Percentiles rank a stretch among this genome's conserved stretches.
These are phyloP conservation scores for Latrodectus elegans DNA, from an alignment of 2,888 invertebrate species.

Conservation along the genomic window DNA sequence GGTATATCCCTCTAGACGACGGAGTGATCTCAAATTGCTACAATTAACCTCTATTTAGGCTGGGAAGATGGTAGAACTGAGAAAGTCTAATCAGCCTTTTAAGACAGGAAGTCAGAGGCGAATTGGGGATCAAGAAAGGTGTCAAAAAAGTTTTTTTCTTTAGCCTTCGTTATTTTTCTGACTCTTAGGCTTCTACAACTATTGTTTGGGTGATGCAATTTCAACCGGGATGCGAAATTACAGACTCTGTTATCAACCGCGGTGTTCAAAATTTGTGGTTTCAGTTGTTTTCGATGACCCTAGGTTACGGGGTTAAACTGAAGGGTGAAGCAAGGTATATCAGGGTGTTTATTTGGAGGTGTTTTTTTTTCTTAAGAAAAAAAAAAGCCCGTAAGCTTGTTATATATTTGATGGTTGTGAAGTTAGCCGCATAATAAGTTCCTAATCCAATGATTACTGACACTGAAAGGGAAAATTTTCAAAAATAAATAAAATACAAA, in stretches of 20 bases:
- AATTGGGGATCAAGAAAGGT: slow-evolving; percentile 32
- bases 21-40: slow-evolving; percentile 46
- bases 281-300: not conserved
- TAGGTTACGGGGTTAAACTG: slow-evolving; percentile 42
- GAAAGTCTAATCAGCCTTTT: slow-evolving; percentile 44
- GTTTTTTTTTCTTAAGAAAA: too few relatives aligned
- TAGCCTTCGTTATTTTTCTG: not conserved
- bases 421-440: too few relatives aligned
- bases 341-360: too few relatives aligned
- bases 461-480: too few relatives aligned
- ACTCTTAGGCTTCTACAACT: not conserved
- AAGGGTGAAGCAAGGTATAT: slow-evolving; percentile 13
- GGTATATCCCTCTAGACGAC: not conserved
- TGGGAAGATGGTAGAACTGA: slow-evolving; percentile 20
- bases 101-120: slow-evolving; percentile 59
- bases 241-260: not conserved
- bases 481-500: too few relatives aligned
- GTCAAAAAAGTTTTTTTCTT: slow-evolving; percentile 39
- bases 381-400: too few relatives aligned
- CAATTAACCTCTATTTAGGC: slow-evolving; percentile 41
- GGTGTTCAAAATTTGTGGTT: slow-evolving; percentile 12
- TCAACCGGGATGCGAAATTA: slow-evolving; percentile 15
- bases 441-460: too few relatives aligned
- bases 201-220: not conserved
- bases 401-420: too few relatives aligned